Evolutionary conservation across 2,888 invertebrate species (phyloP), one percentile per base, ranked within the genome.

Genomic region (Sinodicranocentrus sp.): DNA sequence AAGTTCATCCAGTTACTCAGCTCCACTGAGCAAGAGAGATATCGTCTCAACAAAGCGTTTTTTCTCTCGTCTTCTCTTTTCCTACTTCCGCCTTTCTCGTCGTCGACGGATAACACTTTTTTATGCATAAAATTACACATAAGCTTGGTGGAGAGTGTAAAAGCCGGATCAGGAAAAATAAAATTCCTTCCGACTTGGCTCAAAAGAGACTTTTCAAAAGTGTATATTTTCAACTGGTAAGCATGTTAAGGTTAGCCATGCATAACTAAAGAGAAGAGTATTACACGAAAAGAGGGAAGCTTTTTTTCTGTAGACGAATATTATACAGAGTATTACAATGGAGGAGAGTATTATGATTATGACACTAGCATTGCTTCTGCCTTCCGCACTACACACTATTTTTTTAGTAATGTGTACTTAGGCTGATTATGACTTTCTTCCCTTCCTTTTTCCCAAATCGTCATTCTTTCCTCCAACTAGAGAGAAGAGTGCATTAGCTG

Each of bases 231-330:
- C 19, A 61, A n/a, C 48, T 33, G 10, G 48, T 21, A 65, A 54
- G 76, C 76, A 52, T 67, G 54, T 52, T 76, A 76, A 65, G 76
- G 76, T 76, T 54, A 76, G 65, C 43, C 76, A 76, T 76, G 76
- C 76, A 76, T 76, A 76, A 76, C 76, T 76, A 76, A 70, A 67
- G 33, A 52, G 23, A 28, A 63, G 19, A 26, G 21, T 52, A 63
- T 21, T 19, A 48, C 13, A 39, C 8, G 13, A 39, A 39, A 39
- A 39, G 13, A 39, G 6, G 39, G 8, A 39, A 39, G 39, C 39
- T 8, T 39, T 8, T 13, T 39, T 39, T 39, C 39, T 39, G 13
- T 8, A 8, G 39, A 8, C 6, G 39, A 39, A 8, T 39, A 13
- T 39, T 39, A 39, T 8, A 39, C 39, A 13, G 6, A 13, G 39